These are phyloP conservation scores for Cataglyphis cursor DNA, from an alignment of 2,888 invertebrate species.

Conservation along the genomic window DNA sequence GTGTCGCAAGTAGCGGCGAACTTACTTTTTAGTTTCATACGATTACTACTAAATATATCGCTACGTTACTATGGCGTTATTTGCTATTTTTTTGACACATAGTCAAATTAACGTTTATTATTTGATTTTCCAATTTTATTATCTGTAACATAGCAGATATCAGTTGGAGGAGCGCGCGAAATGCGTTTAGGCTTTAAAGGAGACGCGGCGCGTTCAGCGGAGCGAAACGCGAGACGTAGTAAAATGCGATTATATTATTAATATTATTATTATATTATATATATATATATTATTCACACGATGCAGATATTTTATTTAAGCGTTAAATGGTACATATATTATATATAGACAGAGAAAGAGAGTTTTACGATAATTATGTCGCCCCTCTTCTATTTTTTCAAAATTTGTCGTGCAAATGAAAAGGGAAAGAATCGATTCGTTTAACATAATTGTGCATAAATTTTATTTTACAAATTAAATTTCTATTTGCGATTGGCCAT, in stretches of 20 bases:
- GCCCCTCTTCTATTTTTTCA: conserved; percentile 33
- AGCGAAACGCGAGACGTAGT: conserved; percentile 57
- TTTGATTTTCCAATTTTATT: conserved; percentile 81
- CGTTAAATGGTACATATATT: conserved; percentile 65
- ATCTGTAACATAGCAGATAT: conserved; percentile 84
- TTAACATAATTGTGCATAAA: conserved; percentile 11
- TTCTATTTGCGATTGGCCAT: background rate
- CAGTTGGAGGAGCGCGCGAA: conserved; percentile 78
- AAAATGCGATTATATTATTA: conserved; percentile 64
- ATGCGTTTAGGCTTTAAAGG: conserved; percentile 77
- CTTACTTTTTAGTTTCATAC: conserved; percentile 80
- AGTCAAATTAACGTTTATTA: conserved; percentile 79
- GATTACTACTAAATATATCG: conserved; percentile 66
- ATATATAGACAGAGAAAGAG: conserved; percentile 61
- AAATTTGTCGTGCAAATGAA: conserved; percentile 4
- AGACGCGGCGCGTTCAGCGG: conserved; percentile 63
- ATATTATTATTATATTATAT: conserved; percentile 57
- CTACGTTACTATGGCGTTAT: conserved; percentile 57
- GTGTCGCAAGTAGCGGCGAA: conserved; percentile 72
- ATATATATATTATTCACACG: conserved; percentile 76
- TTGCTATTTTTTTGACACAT: conserved; percentile 69
- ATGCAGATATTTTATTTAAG: conserved; percentile 79
- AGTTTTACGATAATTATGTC: conserved; percentile 34
- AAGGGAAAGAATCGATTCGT: conserved; percentile 8
- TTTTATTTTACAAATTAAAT: conserved; percentile 4